These are phyloP conservation scores for Callopanchax toddi DNA, from an alignment of 2,113 vertebrate species.

Conservation along the genomic window DNA sequence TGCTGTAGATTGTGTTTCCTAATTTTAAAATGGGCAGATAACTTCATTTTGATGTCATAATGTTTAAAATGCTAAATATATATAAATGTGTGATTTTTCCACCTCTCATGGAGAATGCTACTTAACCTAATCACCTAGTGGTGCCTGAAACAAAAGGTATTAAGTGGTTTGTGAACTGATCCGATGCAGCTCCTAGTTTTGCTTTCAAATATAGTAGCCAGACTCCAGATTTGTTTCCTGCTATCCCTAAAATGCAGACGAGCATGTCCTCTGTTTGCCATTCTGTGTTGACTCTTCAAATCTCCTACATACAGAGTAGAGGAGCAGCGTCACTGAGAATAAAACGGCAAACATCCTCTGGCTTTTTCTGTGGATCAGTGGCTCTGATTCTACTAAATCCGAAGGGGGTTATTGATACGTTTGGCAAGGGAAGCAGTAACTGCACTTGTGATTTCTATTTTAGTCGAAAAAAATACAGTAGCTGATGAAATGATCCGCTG, in stretches of 20 bases:
- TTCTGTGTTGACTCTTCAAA: slow-evolving; percentile 51
- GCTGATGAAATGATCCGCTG: neutral
- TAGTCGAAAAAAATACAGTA: slow-evolving; percentile 13
- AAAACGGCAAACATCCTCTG: slow-evolving; percentile 40
- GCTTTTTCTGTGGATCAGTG: slow-evolving; percentile 23
- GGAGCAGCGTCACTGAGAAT: slow-evolving; percentile 32
- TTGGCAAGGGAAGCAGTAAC: slow-evolving; percentile 1
- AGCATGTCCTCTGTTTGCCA: slow-evolving; percentile 20
- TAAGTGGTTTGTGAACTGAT: slow-evolving; percentile 28
- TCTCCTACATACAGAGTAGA: slow-evolving; percentile 19
- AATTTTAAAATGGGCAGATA: too few species aligned
- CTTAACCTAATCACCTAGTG: neutral
- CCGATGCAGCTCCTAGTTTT: slow-evolving; percentile 13
- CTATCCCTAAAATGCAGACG: slow-evolving; percentile 21
- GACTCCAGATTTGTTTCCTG: slow-evolving; percentile 25
- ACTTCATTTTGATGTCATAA: too few species aligned
- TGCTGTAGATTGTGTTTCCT: too few species aligned
- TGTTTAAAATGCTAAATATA: too few species aligned
- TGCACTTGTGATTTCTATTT: neutral
- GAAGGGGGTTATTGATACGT: slow-evolving; percentile 13
- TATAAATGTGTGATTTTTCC: neutral
- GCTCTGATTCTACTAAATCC: slow-evolving; percentile 27
- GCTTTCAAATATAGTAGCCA: slow-evolving; percentile 5
- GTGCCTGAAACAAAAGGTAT: slow-evolving; percentile 21
- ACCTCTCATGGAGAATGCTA: neutral